phyloP scores from a whole-genome alignment of 2,113 vertebrate species.

The Gallinago media region DNA sequence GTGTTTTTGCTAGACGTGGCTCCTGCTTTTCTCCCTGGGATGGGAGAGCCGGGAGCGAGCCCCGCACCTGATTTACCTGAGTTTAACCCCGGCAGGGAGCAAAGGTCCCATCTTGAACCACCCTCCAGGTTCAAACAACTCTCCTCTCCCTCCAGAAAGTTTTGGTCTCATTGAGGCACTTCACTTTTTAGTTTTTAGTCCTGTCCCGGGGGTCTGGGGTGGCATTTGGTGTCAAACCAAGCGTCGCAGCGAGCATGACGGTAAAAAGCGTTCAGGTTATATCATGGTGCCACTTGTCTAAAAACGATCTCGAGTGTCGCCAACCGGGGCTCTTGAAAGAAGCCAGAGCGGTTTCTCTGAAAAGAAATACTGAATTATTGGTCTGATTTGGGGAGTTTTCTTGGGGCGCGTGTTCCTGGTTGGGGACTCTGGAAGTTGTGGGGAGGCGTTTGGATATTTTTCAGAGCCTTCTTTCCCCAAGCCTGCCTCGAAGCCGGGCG shows the following conservation, averaged over 20 bases:
- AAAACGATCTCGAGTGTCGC: rapidly evolving
- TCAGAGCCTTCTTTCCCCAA: background rate
- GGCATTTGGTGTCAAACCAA: background rate
- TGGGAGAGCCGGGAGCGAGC: background rate
- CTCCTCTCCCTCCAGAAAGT: rapidly evolving
- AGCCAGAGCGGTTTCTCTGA: rapidly evolving
- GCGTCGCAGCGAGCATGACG: rapidly evolving
- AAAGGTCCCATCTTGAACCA: rapidly evolving
- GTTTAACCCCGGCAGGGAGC: rapidly evolving
- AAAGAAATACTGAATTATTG: rapidly evolving
- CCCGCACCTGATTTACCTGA: background rate
- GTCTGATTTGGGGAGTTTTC: rapidly evolving
- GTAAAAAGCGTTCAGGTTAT: rapidly evolving
- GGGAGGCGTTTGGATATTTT: rapidly evolving
- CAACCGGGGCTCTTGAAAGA: background rate
- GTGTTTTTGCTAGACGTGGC: background rate
- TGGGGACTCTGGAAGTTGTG: background rate
- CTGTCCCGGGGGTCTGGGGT: rapidly evolving
- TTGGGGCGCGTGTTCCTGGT: rapidly evolving
- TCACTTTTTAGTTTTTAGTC: background rate
- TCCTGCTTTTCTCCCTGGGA: background rate
- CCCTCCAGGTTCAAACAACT: background rate
- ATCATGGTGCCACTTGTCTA: rapidly evolving
- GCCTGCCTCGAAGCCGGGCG: rapidly evolving
- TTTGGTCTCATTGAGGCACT: background rate